A percentile compares a stretch with the other conserved stretches of the same genome.
These are phyloP conservation scores for Neolamprologus fasciatus DNA, from an alignment of 2,113 vertebrate species.

Conservation along the genomic window DNA sequence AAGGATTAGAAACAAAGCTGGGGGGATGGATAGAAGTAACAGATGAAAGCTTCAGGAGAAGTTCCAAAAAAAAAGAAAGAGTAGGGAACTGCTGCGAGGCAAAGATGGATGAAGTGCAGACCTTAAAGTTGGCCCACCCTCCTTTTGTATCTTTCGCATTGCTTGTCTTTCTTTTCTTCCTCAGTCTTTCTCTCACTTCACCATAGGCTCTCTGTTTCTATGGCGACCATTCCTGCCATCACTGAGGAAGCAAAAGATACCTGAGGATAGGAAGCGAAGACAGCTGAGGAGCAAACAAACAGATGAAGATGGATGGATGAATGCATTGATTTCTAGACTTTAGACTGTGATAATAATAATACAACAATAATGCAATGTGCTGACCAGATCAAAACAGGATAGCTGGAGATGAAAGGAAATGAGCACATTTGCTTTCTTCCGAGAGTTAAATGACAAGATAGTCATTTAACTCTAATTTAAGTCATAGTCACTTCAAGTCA, in stretches of 20 bases:
- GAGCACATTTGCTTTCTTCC: neutral
- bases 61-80: neutral
- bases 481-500: neutral
- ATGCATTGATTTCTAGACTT: neutral
- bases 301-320: neutral
- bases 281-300: neutral
- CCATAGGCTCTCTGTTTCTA: conserved; percentile 54
- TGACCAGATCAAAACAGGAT: neutral
- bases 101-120: neutral
- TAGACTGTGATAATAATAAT: neutral
- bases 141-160: neutral
- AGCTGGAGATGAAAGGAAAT: neutral
- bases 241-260: conserved; percentile 32
- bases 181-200: neutral
- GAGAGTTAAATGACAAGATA: neutral
- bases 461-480: too few relatives aligned
- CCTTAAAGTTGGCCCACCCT: neutral
- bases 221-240: conserved; percentile 35
- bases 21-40: neutral
- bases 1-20: conserved; percentile 10
- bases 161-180: neutral
- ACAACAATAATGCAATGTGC: neutral
- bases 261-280: conserved; percentile 23
- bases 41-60: conserved; percentile 14
- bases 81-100: neutral